Evolutionary conservation across 2,113 vertebrate genomes (phyloP).

Genomic region (Pelecanoides urinatrix): DNA sequence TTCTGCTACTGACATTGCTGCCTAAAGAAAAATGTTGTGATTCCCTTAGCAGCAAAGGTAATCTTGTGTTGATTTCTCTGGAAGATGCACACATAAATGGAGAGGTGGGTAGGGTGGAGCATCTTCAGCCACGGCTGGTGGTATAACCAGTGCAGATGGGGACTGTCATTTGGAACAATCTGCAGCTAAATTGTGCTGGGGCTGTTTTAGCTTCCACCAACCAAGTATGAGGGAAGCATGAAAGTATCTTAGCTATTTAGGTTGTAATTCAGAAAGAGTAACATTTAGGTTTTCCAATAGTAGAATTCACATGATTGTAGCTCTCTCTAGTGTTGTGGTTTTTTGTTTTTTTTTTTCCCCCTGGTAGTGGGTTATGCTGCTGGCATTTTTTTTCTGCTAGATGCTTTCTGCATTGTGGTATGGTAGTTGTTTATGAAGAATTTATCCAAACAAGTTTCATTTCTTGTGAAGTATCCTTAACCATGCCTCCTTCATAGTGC

Average conservation of each 20-base stretch:
- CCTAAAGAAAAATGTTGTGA: background rate
- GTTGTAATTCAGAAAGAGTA: background rate
- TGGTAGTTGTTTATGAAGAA: background rate
- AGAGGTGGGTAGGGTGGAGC: background rate
- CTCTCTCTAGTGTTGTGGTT: background rate
- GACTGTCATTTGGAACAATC: background rate
- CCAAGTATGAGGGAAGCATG: background rate
- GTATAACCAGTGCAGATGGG: background rate
- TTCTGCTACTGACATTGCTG: background rate
- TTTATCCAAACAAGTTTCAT: background rate
- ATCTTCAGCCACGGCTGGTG: background rate
- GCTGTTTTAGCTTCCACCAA: background rate
- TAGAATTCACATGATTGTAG: background rate
- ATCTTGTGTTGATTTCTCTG: background rate
- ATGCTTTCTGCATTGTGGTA: background rate
- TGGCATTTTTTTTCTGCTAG: background rate
- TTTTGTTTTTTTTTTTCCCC: rapidly evolving
- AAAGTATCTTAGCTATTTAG: background rate
- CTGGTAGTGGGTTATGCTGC: background rate
- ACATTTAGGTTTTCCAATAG: background rate
- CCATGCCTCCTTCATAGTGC: background rate
- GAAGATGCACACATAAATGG: background rate
- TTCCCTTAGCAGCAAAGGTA: background rate
- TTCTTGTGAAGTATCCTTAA: background rate
- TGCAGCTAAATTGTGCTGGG: rapidly evolving